Evolutionary conservation across 2,888 invertebrate genomes (phyloP), one percentile per base, ranked within the genome.

Genomic region (Habrosyne pyritoides): DNA sequence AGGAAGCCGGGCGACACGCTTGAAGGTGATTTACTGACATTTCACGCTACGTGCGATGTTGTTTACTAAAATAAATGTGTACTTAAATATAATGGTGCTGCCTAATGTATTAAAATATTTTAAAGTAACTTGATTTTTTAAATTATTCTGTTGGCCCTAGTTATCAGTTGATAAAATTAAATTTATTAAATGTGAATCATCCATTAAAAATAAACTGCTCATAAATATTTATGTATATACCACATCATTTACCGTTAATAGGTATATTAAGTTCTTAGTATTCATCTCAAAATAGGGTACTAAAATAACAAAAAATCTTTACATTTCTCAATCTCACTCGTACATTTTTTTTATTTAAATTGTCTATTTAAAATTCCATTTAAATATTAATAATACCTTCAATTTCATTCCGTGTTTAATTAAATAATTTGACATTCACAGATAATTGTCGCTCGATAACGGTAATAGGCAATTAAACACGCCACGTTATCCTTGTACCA

Each of bases 1-100:
- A 88, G 89, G 89, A 90, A 90, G 81, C 85, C 61, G 73, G 70
- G 86, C 89, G 90, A 89, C 90, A 89, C 75, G 86, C 81, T 76
- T 78, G 71, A 73, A 78, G 78, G 74, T 87, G 87, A 91, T 90
- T 91, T 90, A 90, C 86, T 78, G 75, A 75, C 76, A 77, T 82
- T 83, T 79, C 79, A 73, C 72, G 71, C 69, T 60, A 63, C 69
- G 70, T 67, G 67, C 64, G 63, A 66, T 64, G 69, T 63, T 50
- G 50, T 50, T 50, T 50, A 30, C 50, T 18, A 28, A 50, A 50
- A 28, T 42, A 42, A 42, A 42, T 42, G 18, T 42, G 42, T 42
- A 42, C 18, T 42, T 42, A 18, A 42, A 42, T 36, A 36, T 36
- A 36, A 36, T 42, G 42, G 42, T 42, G 42, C 18, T 42, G 8